phyloP scores from a whole-genome alignment of 1,140 invertebrate species.

The Drosophila teissieri region DNA sequence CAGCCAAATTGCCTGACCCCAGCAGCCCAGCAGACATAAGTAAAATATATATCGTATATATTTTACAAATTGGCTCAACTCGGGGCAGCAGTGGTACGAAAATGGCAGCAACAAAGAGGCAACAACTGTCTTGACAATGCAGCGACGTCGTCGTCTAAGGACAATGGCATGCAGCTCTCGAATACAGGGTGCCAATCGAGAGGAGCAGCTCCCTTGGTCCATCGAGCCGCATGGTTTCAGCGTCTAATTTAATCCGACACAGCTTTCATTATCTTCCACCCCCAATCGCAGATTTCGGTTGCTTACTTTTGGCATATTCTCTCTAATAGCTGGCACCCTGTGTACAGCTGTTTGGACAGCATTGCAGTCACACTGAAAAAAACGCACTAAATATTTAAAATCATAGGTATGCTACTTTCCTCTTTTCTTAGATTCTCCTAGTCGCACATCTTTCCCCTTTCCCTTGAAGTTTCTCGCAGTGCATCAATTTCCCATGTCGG shows the following conservation, averaged over 20 bases:
- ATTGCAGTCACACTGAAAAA: background rate
- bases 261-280: background rate
- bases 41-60: conserved; percentile 68
- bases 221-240: background rate
- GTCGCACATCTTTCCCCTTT: no score
- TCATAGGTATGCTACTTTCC: no score
- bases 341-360: conserved; percentile 7
- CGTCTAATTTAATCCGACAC: background rate
- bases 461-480: conserved; percentile 1
- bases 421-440: no score
- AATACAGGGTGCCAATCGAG: conserved; percentile 29
- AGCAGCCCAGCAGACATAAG: conserved; percentile 57
- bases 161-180: conserved; percentile 27
- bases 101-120: conserved; percentile 44
- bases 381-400: no score
- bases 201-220: background rate
- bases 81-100: conserved; percentile 43
- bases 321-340: conserved; percentile 3
- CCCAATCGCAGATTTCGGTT: background rate
- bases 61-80: conserved; percentile 78
- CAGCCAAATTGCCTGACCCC: conserved; percentile 57
- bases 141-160: conserved; percentile 47
- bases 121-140: conserved; percentile 67
- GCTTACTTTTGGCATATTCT: conserved; percentile 1
- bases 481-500: conserved; percentile 25